phyloP scores from a whole-genome alignment of 2,797 vertebrate genomes.

The Phoxinus dragarum region DNA sequence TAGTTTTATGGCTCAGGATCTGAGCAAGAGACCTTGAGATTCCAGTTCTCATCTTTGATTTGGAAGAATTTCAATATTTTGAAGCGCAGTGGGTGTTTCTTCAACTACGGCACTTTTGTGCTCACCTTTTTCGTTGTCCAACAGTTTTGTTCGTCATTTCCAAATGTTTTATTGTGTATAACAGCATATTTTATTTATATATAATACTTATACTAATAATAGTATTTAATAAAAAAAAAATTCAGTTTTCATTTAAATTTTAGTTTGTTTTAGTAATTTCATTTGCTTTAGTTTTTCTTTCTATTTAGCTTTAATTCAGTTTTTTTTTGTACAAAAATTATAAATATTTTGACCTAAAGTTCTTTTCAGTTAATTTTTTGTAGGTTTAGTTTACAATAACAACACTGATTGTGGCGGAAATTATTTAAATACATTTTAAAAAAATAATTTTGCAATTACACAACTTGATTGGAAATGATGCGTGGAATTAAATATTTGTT shows the following conservation, averaged over 20 bases:
- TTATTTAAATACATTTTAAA: neutral
- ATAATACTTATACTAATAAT: neutral
- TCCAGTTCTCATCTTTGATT: constrained; percentile 28
- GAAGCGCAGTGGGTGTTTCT: neutral
- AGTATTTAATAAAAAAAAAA: too few species aligned
- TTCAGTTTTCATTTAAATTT: neutral
- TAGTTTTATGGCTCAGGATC: constrained; percentile 37
- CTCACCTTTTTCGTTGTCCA: neutral
- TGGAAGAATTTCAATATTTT: constrained; percentile 17
- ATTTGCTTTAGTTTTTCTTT: neutral
- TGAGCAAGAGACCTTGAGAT: constrained; percentile 23
- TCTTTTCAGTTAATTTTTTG: too few species aligned
- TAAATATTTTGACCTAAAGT: neutral
- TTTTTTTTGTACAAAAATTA: neutral
- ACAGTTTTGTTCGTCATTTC: neutral
- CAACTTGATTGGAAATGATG: neutral
- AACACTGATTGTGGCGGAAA: neutral
- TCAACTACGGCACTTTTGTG: neutral
- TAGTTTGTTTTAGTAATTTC: too few species aligned
- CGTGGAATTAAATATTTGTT: neutral
- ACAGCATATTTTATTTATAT: neutral
- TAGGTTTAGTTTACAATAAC: neutral
- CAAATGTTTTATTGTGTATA: neutral
- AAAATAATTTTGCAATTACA: neutral
- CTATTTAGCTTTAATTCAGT: neutral